Base-by-base conservation (phyloP, 2,888 invertebrate species). In the Dasysyrphus tricinctus region DNA sequence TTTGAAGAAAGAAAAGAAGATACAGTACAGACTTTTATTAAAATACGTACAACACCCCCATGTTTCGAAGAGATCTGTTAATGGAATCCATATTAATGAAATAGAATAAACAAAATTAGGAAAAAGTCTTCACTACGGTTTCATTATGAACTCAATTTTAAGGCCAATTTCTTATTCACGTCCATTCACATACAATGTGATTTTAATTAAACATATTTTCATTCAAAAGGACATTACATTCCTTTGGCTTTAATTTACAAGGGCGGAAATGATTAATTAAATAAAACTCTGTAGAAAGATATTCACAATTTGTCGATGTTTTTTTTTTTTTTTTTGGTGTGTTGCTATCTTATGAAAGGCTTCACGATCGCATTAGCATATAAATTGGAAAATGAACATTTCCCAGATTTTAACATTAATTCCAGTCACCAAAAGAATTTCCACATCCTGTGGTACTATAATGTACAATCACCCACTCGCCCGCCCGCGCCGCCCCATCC, bases 361-460 rank as follows among this genome's bases (percentile, higher is more conserved):
- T 85, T 80, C 69, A 57, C 37, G 47, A 49, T 57, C 69, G 29
- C 77, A 86, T 86, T 86, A 82, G 65, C 86, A 86, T 82, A 86
- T 86, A 82, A 86, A 86, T 86, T 86, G 86, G 78, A 75, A 86
- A 79, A 72, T 44, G 75, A 79, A 75, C 65, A 82, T 79, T 82
- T 77, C 76, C 63, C 73, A 63, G 81, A 77, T 85, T 85, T 80
- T 65, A 74, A 74, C 81, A 85, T 80, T 85, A 85, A 80, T 80
- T 80, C 69, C 34, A 57, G 44, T 47, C 67, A 69, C 76, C 72
- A 72, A 77, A 85, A 85, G 80, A 85, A 80, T 80, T 85, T 80
- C 56, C 73, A 80, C 73, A 77, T 73, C 54, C 67, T 77, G 37
- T 77, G 73, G 19, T 42, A 39, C 19, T 67, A 47, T 5, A 34